A percentile compares a stretch with the other conserved stretches of the same genome.
Evolutionary conservation across 2,113 vertebrate species (phyloP).

Genomic region (Barnardius zonarius): DNA sequence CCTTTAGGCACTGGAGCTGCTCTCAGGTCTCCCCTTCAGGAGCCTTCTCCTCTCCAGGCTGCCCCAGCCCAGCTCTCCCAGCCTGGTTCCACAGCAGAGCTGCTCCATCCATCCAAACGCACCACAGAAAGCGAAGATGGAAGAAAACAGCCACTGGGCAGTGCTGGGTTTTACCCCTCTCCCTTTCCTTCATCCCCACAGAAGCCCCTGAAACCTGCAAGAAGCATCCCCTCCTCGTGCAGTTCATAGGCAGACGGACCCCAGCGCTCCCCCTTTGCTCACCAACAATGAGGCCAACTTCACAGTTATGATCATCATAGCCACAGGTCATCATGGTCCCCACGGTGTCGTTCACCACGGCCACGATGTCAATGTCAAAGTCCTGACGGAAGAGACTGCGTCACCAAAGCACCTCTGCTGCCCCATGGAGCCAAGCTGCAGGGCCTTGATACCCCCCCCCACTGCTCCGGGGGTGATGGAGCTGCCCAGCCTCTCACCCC

Average conservation of each 20-base stretch:
- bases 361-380: conserved; percentile 92
- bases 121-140: accelerated
- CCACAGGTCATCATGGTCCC: conserved; percentile 99
- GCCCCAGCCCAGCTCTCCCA: background rate
- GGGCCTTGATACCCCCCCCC: background rate
- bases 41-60: background rate
- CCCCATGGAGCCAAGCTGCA: accelerated
- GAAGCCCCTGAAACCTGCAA: background rate
- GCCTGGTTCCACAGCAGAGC: background rate
- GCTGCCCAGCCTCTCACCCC: conserved; percentile 75
- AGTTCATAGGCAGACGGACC: background rate
- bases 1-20: too few relatives aligned
- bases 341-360: conserved; percentile 94
- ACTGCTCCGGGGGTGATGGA: background rate
- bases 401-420: accelerated
- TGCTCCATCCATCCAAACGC: background rate
- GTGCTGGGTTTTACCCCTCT: background rate
- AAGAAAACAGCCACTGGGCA: background rate
- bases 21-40: background rate
- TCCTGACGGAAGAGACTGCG: conserved; percentile 73
- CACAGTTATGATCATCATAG: conserved; percentile 93
- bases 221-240: background rate
- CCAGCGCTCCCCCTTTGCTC: background rate
- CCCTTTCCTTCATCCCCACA: background rate
- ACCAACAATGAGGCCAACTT: conserved; percentile 96